Percentiles rank a stretch among this genome's conserved stretches.
phyloP scores from a whole-genome alignment of 1,140 invertebrate species.

The Hycleus cichorii region DNA sequence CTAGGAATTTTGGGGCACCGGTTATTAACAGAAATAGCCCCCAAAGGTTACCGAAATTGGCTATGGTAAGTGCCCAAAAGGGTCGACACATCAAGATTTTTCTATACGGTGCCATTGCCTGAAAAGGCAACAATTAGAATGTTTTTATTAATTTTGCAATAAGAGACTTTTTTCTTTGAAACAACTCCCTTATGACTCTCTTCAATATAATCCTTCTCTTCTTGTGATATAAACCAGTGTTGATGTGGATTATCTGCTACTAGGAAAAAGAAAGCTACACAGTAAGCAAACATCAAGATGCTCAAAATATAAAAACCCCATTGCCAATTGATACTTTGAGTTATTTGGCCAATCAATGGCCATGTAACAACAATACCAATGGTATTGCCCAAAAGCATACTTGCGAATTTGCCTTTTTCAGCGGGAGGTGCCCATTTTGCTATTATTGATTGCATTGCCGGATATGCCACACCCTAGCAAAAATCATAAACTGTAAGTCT shows the following conservation, averaged over 20 bases:
- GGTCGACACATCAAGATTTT: constrained; percentile 48
- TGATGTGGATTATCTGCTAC: constrained; percentile 43
- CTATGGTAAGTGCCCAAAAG: constrained; percentile 56
- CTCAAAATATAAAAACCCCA: constrained; percentile 67
- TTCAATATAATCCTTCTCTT: constrained; percentile 2
- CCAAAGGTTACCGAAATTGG: constrained; percentile 71
- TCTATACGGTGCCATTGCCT: neutral
- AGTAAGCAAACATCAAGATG: constrained; percentile 54
- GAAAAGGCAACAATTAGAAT: neutral
- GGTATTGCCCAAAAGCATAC: constrained; percentile 62
- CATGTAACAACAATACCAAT: constrained; percentile 74
- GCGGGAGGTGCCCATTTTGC: constrained; percentile 63
- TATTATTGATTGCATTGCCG: constrained; percentile 61
- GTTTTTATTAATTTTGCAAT: too few relatives aligned
- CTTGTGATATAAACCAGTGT: neutral
- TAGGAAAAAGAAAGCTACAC: constrained; percentile 54
- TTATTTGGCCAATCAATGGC: constrained; percentile 58
- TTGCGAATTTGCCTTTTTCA: constrained; percentile 66
- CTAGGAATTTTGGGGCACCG: constrained; percentile 72
- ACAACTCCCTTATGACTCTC: neutral
- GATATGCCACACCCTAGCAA: constrained; percentile 58
- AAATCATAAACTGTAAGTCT: neutral
- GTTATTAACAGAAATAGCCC: constrained; percentile 78
- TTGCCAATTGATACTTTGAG: constrained; percentile 60
- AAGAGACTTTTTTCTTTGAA: neutral